These are phyloP conservation scores for Chouioia cunea DNA, from an alignment of 2,888 invertebrate genomes.

Conservation along the genomic window DNA sequence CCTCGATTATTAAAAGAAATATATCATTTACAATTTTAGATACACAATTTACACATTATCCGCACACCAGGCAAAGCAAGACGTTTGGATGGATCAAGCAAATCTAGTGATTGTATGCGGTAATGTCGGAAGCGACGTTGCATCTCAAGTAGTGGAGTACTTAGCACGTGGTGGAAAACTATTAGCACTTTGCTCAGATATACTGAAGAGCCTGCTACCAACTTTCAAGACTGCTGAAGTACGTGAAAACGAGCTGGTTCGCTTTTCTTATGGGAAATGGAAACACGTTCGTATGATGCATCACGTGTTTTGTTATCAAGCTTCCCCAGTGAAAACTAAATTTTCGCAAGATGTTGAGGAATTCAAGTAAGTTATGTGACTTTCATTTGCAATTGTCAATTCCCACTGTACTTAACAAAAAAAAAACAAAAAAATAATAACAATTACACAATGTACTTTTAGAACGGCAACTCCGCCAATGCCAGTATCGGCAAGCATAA, in stretches of 20 bases:
- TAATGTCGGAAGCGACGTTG: slow-evolving; percentile 76
- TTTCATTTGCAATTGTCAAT: slow-evolving; percentile 7
- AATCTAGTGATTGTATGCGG: slow-evolving; percentile 84
- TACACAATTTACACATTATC: slow-evolving; percentile 69
- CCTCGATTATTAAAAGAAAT: neutral
- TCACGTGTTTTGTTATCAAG: slow-evolving; percentile 90
- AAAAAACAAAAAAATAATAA: slow-evolving; percentile 18
- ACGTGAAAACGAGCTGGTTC: slow-evolving; percentile 85
- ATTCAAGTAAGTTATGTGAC: slow-evolving; percentile 56
- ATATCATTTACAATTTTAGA: slow-evolving; percentile 53
- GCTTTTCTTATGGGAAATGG: slow-evolving; percentile 88
- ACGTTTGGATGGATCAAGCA: slow-evolving; percentile 77
- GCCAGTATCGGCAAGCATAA: slow-evolving; percentile 60
- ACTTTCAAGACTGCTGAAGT: slow-evolving; percentile 89
- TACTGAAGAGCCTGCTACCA: slow-evolving; percentile 82
- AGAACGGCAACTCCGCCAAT: slow-evolving; percentile 56
- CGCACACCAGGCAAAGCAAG: slow-evolving; percentile 65
- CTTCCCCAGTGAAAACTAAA: slow-evolving; percentile 85
- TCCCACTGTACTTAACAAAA: slow-evolving; percentile 10
- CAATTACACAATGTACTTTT: too few species aligned
- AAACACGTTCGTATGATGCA: slow-evolving; percentile 88
- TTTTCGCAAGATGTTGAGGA: slow-evolving; percentile 84
- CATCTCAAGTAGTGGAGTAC: slow-evolving; percentile 78
- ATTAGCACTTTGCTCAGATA: slow-evolving; percentile 84
- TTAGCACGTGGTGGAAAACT: slow-evolving; percentile 81